Evolutionary conservation across 2,888 invertebrate genomes (phyloP).

Genomic region (Pseudoips prasinana): DNA sequence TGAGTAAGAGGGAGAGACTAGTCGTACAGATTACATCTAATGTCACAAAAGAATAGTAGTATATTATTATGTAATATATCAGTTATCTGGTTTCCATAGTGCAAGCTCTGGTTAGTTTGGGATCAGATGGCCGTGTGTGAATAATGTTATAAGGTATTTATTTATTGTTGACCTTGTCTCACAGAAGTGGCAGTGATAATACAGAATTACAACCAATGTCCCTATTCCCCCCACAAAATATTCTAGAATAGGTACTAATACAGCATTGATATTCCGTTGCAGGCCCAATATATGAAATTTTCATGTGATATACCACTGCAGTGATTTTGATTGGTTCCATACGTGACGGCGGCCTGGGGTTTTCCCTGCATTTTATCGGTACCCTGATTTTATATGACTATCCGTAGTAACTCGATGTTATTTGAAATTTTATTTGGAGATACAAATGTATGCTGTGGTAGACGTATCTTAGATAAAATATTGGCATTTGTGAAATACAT

Average conservation of each 20-base stretch:
- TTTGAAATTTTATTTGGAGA: constrained; percentile 26
- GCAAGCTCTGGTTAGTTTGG: no score
- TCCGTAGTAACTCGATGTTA: constrained; percentile 15
- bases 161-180: no score
- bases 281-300: constrained; percentile 45
- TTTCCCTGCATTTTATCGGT: constrained; percentile 46
- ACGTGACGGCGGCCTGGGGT: constrained; percentile 42
- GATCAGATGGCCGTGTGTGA: no score
- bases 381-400: constrained; percentile 49
- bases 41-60: no score
- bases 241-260: constrained; percentile 19
- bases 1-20: no score
- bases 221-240: constrained; percentile 3
- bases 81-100: no score
- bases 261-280: constrained; percentile 49
- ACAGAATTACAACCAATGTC: no score
- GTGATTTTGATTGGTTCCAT: constrained; percentile 60
- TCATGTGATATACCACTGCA: constrained; percentile 50
- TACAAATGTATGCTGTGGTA: constrained; percentile 24
- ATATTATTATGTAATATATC: no score
- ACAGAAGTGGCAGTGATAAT: no score
- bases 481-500: constrained; percentile 2
- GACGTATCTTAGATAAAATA: constrained; percentile 10
- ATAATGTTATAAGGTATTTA: no score
- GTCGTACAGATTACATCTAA: no score